Percentiles rank a stretch among this genome's conserved stretches.
These are phyloP conservation scores for Epinotia ramella DNA, from an alignment of 2,888 invertebrate genomes.

Conservation along the genomic window DNA sequence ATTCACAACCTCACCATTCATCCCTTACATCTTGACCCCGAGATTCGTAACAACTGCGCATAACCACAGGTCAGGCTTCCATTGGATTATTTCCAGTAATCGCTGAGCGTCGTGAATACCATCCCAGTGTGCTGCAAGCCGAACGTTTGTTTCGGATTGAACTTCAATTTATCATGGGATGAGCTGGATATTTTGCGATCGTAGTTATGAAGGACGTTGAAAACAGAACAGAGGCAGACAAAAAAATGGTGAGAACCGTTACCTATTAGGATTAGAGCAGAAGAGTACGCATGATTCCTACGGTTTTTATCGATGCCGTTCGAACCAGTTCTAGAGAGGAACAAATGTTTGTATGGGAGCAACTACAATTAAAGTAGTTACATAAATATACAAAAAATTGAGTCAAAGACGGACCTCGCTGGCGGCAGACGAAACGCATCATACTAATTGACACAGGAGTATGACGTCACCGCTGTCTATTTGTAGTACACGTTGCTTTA, in stretches of 20 bases:
- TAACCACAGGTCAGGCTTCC: not conserved
- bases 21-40: not conserved
- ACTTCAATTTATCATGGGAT: slow-evolving; percentile 14
- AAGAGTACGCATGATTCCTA: not conserved
- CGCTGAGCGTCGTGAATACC: not conserved
- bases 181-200: slow-evolving; percentile 16
- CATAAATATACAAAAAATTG: too few relatives aligned
- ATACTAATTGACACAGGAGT: too few relatives aligned
- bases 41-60: not conserved
- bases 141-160: slow-evolving; percentile 23
- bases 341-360: too few relatives aligned
- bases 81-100: not conserved
- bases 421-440: too few relatives aligned
- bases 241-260: not conserved
- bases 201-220: slow-evolving; percentile 4
- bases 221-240: not conserved
- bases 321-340: too few relatives aligned
- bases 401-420: too few relatives aligned
- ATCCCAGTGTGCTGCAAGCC: not conserved
- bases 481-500: too few relatives aligned
- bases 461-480: too few relatives aligned
- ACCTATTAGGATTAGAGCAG: not conserved
- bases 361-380: too few relatives aligned
- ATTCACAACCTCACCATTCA: not conserved
- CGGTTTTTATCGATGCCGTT: too few relatives aligned